Evolutionary conservation across 2,797 vertebrate species (phyloP).

Genomic region (Crocodylus rhombifer): DNA sequence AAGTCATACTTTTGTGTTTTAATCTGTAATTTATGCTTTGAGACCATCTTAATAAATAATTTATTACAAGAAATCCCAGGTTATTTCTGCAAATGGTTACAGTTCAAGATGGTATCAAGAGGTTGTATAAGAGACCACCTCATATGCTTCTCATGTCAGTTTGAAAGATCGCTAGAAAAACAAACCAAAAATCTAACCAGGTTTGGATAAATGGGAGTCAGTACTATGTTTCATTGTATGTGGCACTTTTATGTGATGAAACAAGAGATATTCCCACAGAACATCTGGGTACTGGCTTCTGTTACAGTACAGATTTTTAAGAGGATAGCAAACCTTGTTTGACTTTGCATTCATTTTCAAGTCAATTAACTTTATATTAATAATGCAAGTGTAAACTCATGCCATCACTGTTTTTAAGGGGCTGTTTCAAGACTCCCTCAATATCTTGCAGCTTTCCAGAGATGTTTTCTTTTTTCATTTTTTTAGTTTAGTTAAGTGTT

Average conservation of each 20-base stretch:
- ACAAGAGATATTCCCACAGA: slow-evolving; percentile 51
- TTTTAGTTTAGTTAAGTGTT: slow-evolving; percentile 26
- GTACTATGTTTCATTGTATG: slow-evolving; percentile 3
- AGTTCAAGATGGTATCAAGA: slow-evolving; percentile 18
- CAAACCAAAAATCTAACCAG: slow-evolving; percentile 21
- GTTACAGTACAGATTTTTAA: slow-evolving; percentile 65
- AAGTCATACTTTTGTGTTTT: slow-evolving; percentile 18
- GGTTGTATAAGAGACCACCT: slow-evolving; percentile 30
- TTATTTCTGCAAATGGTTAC: slow-evolving; percentile 40
- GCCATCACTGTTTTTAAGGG: slow-evolving; percentile 55
- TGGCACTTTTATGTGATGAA: slow-evolving; percentile 43
- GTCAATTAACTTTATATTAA: slow-evolving; percentile 44
- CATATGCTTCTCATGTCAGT: slow-evolving; percentile 49
- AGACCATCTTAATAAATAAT: slow-evolving; percentile 57
- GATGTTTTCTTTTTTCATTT: not conserved
- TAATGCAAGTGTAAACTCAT: slow-evolving; percentile 59
- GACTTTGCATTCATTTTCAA: slow-evolving; percentile 58
- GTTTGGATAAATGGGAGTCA: slow-evolving; percentile 41
- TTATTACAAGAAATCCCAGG: slow-evolving; percentile 47
- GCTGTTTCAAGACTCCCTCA: slow-evolving; percentile 16
- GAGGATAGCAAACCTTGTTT: slow-evolving; percentile 60
- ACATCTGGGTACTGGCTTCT: slow-evolving; percentile 69
- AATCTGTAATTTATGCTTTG: not conserved
- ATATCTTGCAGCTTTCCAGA: slow-evolving; percentile 7
- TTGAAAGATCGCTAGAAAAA: slow-evolving; percentile 65